Base-by-base conservation (phyloP, 1,140 invertebrate genomes). In the Drosophila teissieri region DNA sequence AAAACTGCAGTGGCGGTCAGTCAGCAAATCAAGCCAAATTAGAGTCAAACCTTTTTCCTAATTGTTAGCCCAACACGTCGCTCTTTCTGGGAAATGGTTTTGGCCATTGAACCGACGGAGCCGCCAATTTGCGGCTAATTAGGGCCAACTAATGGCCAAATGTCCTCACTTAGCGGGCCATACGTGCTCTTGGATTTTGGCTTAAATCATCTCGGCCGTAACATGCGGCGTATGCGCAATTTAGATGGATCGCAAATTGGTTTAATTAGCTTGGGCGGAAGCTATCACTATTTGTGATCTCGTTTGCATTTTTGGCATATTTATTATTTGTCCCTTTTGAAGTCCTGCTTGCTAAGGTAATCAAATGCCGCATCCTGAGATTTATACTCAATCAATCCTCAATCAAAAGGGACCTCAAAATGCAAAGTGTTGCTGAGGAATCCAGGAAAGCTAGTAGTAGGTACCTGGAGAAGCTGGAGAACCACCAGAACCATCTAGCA, bases 11-110 rank as follows among this genome's bases (percentile, higher is more conserved):
- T 67, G 36, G 68, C 68, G 65, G 48, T 78, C 82, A 81, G 74
- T 68, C 77, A 69, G 57, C 67, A 82, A 82, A 88, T 82, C 79
- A 82, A 80, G 63, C 61, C 67, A 86, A 88, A 86, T 86, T 86
- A 88, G 73, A 68, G 78, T 44, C 55, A 79, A 84, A 72, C 48
- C 61, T 55, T 80, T 70, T 68, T 67, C 78, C 82, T 85, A 85
- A 86, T 86, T 86, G 83, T 72, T 65, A 57, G 48, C 58, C 64
- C 17, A 81, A 72, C 48, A 67, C 44, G 67, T 58, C 55, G 55
- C 53, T 45, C 37, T 1, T 11, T 27, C 36, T 63, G 31, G 48
- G 19, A 24, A 51, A 51, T 22, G 56, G 14, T 34, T 40, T 36
- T 68, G 68, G 68, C 34, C 68, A 57, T 70, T 70, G 68, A 70